Evolutionary conservation across 2,888 invertebrate species (phyloP).

Genomic region (Apantesis nais): DNA sequence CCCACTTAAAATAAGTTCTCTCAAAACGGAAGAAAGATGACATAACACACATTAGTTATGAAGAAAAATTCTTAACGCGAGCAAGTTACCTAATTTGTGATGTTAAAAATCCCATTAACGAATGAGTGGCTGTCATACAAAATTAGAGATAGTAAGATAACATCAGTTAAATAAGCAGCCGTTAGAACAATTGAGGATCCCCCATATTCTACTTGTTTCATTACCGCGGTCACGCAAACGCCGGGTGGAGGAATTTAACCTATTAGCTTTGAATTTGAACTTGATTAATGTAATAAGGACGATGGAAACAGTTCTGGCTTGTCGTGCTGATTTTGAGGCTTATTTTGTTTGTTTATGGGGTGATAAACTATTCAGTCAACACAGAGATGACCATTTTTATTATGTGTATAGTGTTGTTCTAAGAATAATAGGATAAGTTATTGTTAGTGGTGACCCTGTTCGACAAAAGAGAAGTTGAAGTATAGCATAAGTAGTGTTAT

Average conservation of each 20-base stretch:
- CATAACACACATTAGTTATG: background rate
- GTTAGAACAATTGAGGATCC: slow-evolving; percentile 47
- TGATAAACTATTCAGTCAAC: background rate
- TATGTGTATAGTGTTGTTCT: background rate
- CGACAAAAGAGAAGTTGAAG: background rate
- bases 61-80: slow-evolving; percentile 12
- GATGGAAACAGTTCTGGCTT: slow-evolving; percentile 3
- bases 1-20: no score
- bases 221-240: slow-evolving; percentile 44
- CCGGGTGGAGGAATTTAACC: slow-evolving; percentile 21
- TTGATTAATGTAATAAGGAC: slow-evolving; percentile 31
- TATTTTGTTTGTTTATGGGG: slow-evolving; percentile 10
- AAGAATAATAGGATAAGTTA: background rate
- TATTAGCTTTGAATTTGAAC: slow-evolving; percentile 29
- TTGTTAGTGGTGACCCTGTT: background rate
- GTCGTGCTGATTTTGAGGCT: slow-evolving; percentile 16
- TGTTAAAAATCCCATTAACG: slow-evolving; percentile 46
- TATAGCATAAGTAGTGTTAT: background rate
- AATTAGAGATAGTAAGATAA: slow-evolving; percentile 41
- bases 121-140: slow-evolving; percentile 31
- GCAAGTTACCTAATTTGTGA: slow-evolving; percentile 33
- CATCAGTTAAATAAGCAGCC: slow-evolving; percentile 39
- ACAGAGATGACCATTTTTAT: background rate
- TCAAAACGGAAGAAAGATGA: slow-evolving; percentile 9
- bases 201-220: slow-evolving; percentile 37